phyloP scores from a whole-genome alignment of 2,797 vertebrate species.

The Distichodus sexfasciatus region DNA sequence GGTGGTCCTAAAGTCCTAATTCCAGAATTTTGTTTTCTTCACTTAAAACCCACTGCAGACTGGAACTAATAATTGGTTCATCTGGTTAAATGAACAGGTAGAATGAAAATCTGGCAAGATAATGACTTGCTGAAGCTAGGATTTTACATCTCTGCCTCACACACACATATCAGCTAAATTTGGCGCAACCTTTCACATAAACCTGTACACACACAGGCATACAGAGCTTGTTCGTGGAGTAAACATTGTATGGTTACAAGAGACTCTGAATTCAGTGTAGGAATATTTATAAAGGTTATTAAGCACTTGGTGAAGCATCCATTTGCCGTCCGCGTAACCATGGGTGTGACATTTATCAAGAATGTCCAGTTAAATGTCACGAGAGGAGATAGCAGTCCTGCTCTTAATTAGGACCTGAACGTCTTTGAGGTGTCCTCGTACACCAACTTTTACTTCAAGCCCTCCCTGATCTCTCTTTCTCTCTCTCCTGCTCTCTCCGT shows the following conservation, averaged over 20 bases:
- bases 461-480: constrained; percentile 67
- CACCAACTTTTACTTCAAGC: constrained; percentile 64
- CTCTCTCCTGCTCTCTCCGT: neutral
- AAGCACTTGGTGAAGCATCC: constrained; percentile 76
- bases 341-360: constrained; percentile 82
- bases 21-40: too few species aligned
- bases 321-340: constrained; percentile 72
- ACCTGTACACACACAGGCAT: constrained; percentile 8
- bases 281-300: constrained; percentile 82
- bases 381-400: constrained; percentile 71
- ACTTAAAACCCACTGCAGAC: too few species aligned
- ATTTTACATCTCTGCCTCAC: constrained; percentile 29
- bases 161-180: constrained; percentile 42
- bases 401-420: constrained; percentile 82
- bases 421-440: constrained; percentile 66
- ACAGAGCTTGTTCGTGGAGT: constrained; percentile 58
- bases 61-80: too few species aligned
- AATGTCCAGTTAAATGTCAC: constrained; percentile 82
- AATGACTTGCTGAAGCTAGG: too few species aligned
- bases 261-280: constrained; percentile 76
- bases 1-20: too few species aligned
- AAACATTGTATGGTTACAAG: constrained; percentile 64
- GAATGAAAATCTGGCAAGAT: too few species aligned
- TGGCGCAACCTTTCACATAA: neutral
- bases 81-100: too few species aligned